Evolutionary conservation across 2,888 invertebrate genomes (phyloP).

Genomic region (Leptinotarsa rubiginosa): DNA sequence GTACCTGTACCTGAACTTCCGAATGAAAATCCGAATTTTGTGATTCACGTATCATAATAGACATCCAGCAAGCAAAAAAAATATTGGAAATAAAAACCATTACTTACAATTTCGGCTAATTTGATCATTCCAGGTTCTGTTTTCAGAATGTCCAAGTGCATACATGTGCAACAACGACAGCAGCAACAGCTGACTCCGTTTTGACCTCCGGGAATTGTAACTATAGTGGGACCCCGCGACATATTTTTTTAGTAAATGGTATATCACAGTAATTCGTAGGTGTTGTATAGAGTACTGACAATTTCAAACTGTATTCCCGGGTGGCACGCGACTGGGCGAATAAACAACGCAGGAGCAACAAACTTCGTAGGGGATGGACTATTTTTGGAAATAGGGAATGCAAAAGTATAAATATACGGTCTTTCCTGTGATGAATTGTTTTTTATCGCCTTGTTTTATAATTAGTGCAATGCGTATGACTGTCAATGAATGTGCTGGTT

Average conservation of each 20-base stretch:
- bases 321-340: constrained; percentile 18
- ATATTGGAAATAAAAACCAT: neutral
- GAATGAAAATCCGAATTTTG: no score
- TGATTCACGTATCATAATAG: neutral
- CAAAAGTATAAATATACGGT: constrained; percentile 16
- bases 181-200: constrained; percentile 75
- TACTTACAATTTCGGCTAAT: constrained; percentile 79
- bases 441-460: neutral
- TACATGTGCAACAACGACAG: constrained; percentile 82
- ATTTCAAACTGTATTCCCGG: neutral
- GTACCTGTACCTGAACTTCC: no score
- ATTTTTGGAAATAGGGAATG: constrained; percentile 44
- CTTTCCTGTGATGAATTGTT: constrained; percentile 22
- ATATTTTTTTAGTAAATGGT: constrained; percentile 27
- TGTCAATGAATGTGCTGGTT: constrained; percentile 6
- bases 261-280: neutral
- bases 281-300: neutral
- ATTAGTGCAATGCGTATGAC: constrained; percentile 13
- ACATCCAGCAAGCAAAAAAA: neutral
- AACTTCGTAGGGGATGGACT: constrained; percentile 37
- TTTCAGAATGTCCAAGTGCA: constrained; percentile 81
- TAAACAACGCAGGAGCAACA: constrained; percentile 33
- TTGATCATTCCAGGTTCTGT: constrained; percentile 81
- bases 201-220: constrained; percentile 41
- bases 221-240: constrained; percentile 47